phyloP scores from a whole-genome alignment of 2,113 vertebrate genomes.

The Pelecanoides urinatrix region DNA sequence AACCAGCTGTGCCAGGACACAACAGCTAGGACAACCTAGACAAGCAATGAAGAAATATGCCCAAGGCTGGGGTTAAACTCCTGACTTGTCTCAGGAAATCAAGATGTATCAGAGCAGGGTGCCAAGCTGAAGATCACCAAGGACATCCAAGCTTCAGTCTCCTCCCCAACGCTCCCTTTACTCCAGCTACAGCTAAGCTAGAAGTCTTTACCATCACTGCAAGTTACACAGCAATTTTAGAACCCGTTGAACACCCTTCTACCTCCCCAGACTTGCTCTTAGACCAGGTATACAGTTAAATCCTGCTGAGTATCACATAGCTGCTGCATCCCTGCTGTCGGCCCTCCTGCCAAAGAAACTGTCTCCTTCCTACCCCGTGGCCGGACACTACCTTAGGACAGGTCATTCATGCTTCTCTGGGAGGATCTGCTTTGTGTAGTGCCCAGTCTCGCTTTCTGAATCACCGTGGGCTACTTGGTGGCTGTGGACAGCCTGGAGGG shows the following conservation, averaged over 20 bases:
- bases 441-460: neutral
- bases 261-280: neutral
- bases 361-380: neutral
- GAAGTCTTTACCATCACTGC: neutral
- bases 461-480: neutral
- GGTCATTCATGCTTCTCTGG: neutral
- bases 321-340: neutral
- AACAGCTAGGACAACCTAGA: neutral
- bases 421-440: neutral
- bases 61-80: neutral
- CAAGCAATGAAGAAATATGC: neutral
- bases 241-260: neutral
- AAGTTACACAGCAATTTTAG: neutral
- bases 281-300: neutral
- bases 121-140: neutral
- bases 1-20: neutral
- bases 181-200: neutral
- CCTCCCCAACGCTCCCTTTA: neutral
- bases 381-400: neutral
- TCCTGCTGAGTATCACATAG: neutral
- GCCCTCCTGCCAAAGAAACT: neutral
- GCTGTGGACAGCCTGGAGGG: neutral
- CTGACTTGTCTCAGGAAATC: neutral
- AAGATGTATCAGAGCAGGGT: neutral
- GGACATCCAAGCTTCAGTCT: neutral